Base-by-base conservation (phyloP, 2,888 invertebrate species). In the Tetranychus piercei region DNA sequence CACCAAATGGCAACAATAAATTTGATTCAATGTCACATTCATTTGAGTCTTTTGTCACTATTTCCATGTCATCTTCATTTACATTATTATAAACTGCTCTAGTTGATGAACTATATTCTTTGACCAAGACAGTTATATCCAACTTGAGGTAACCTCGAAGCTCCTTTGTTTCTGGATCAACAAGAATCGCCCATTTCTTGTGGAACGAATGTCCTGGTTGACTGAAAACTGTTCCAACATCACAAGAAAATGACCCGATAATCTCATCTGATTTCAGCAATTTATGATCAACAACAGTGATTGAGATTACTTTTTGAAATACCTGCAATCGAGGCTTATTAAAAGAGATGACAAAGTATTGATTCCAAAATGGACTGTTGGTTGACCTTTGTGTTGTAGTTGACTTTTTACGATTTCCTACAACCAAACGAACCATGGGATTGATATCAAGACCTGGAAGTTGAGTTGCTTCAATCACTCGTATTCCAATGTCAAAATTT, bases 291-390 rank as follows among this genome's bases (percentile, higher is more conserved):
- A 89, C 86, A 80, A 91, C 93, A 86, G 92, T 90, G 44, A 94
- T 83, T 0, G 89, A 90, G 79, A 94, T 92, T 79, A 93, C 92
- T 84, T 92, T 92, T 84, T 94, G 93, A 81, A 93, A 91, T 77
- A 93, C 86, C 90, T 92, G 90, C 55, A 91, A 87, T 0, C 91
- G 90, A 5, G 92, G 90, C 90, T 92, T 91, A 84, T 92, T 91
- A 84, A 93, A 93, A 84, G 93, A 92, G 84, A 93, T 94, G 64
- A 76, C 73, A 72, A 75, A 73, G 20, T 92, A 93, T 88, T 94
- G 93, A 82, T 92, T 92, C 82, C 91, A 93, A 82, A 91, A 93
- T 0, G 93, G 93, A 81, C 92, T 92, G 83, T 93, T 94, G n/a
- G 93, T 93, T 83, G 92, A 92, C 82, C 92, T 92, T 81, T 93